Evolutionary conservation across 1,140 invertebrate genomes (phyloP), one percentile per base, ranked within the genome.

Genomic region (Phortica variegata): DNA sequence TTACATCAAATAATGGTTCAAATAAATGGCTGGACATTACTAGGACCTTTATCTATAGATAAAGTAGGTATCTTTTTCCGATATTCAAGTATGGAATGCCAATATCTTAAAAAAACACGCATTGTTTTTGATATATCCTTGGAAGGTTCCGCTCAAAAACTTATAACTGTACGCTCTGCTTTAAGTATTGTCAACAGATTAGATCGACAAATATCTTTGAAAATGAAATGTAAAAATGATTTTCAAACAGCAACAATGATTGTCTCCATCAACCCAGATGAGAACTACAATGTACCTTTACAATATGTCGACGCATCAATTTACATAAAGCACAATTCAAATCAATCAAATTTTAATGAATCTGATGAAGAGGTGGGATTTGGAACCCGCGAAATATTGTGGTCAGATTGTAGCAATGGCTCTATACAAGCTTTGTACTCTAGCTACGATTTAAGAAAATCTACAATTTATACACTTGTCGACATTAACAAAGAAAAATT

Each of bases 141-240:
- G 44, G 92, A 95, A 76, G 93, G 93, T 1, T 94, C 90, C 26
- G 95, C 95, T 1, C 84, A 90, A 49, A 98, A 98, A 78, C 78
- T 97, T 45, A 89, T 98, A n/a, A 93, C 90, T n/a, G 86, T 98
- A 3, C 83, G 93, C 45, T 97, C 95, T 17, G 91, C 93, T 26
- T 78, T 98, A 34, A 83, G 86, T 44, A 77, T 97, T 2, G 77
- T 83, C 5, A 98, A 98, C 79, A 81, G 82, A 58, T 73, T 93
- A 48, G 82, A 83, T 39, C 83, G 88, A 47, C 61, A 82, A 0
- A 80, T 94, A 9, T 88, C 91, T 61, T 74, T 88, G 0, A 86
- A 85, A 65, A 77, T 87, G 54, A 84, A 85, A 42, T 83, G 60
- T 9, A 58, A 59, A 18, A 61, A 55, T n/a, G 62, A 60, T 20